A percentile compares a stretch with the other conserved stretches of the same genome.
These are phyloP conservation scores for Sphyrna mokarran DNA, from an alignment of 2,113 vertebrate genomes.

Conservation along the genomic window DNA sequence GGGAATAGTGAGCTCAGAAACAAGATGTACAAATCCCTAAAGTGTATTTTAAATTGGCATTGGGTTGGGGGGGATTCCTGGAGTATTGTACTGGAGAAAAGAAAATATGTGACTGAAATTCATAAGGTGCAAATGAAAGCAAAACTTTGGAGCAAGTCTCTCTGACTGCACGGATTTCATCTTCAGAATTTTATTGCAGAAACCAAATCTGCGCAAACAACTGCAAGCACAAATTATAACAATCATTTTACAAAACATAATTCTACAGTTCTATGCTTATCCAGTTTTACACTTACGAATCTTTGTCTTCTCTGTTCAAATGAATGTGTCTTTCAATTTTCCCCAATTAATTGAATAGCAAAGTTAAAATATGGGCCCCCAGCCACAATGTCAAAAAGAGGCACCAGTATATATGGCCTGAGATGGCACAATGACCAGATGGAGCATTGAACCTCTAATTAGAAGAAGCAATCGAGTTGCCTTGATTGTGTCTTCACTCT, in stretches of 20 bases:
- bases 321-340: neutral
- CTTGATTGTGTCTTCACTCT: neutral
- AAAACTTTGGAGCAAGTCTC: neutral
- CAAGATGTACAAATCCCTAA: neutral
- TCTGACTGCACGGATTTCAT: neutral
- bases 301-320: neutral
- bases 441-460: neutral
- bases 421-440: neutral
- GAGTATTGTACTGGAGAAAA: neutral
- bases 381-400: neutral
- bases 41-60: neutral
- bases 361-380: neutral
- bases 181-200: neutral
- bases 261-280: neutral
- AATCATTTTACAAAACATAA: neutral
- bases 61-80: neutral
- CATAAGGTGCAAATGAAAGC: constrained; percentile 7
- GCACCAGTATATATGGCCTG: neutral
- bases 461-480: neutral
- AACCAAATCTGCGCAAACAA: neutral
- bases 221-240: neutral
- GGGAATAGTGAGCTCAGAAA: neutral
- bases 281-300: neutral
- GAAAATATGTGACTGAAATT: neutral
- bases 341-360: neutral